phyloP scores from a whole-genome alignment of 1,140 invertebrate genomes.

The Monochamus saltuarius region DNA sequence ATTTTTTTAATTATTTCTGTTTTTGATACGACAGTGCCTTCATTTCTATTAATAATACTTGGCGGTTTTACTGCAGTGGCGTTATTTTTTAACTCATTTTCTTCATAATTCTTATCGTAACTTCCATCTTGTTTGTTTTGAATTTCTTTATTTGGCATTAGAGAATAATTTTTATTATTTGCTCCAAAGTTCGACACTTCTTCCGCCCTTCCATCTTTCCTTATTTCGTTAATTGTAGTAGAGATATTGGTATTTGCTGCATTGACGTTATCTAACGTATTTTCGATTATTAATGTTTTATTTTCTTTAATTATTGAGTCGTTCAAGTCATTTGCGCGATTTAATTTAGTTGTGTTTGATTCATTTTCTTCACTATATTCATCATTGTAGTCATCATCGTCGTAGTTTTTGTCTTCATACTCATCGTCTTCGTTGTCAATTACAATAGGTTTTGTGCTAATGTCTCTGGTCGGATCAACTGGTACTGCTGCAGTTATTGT shows the following conservation, averaged over 20 bases:
- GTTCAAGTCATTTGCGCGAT: slow-evolving; percentile 2
- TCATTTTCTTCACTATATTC: slow-evolving; percentile 13
- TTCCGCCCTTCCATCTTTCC: slow-evolving; percentile 8
- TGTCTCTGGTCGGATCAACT: neutral
- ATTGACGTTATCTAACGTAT: neutral
- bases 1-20: neutral
- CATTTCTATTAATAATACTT: neutral
- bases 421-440: slow-evolving; percentile 13
- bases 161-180: neutral
- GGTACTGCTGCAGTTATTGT: neutral
- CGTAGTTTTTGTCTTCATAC: slow-evolving; percentile 14
- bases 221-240: neutral
- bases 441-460: neutral
- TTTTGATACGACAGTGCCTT: neutral
- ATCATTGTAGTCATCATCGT: slow-evolving; percentile 1
- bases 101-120: slow-evolving; percentile 23
- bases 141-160: neutral
- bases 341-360: neutral
- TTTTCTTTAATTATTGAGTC: slow-evolving; percentile 4
- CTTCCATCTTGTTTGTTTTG: slow-evolving; percentile 7
- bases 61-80: neutral
- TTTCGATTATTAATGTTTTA: slow-evolving; percentile 10
- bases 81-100: slow-evolving; percentile 17
- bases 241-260: neutral
- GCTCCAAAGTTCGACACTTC: neutral